Percentiles rank a stretch among this genome's conserved stretches.
Conservation (phyloP, 2,888 invertebrate species). For the Epistrophe grossulariae region DNA sequence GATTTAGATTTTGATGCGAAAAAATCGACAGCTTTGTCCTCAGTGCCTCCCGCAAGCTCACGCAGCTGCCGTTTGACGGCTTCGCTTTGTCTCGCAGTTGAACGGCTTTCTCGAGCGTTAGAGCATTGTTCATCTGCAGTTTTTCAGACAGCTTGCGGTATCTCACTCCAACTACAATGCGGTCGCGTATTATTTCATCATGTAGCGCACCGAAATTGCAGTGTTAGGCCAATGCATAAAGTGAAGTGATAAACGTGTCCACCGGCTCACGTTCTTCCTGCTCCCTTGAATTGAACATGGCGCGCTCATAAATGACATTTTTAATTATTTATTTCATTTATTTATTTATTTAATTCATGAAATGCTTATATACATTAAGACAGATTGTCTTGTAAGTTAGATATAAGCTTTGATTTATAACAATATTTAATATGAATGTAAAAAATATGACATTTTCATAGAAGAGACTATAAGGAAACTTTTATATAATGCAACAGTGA, state of each 20-base stretch:
- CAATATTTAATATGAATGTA: too few species aligned
- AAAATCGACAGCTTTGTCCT: not conserved
- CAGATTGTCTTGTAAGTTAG: too few species aligned
- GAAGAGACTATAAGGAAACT: too few species aligned
- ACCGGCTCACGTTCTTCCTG: not conserved
- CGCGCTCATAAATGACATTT: not conserved
- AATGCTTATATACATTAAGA: too few species aligned
- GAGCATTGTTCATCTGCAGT: not conserved
- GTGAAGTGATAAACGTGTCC: not conserved
- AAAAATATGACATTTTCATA: too few species aligned
- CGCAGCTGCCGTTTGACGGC: not conserved
- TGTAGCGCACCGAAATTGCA: not conserved
- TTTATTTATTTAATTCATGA: too few species aligned
- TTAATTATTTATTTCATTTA: too few species aligned
- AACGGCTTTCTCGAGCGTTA: not conserved
- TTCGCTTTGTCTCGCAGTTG: conserved; percentile 6
- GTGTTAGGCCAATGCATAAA: not conserved
- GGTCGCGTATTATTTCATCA: not conserved
- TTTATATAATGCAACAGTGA: too few species aligned
- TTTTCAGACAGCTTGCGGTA: not conserved
- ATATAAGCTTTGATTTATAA: too few species aligned
- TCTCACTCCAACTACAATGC: not conserved
- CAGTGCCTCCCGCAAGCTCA: not conserved
- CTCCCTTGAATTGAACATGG: conserved; percentile 16
- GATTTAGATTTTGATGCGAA: not conserved